A percentile compares a stretch with the other conserved stretches of the same genome.
These are phyloP conservation scores for Yponomeuta evonymella DNA, from an alignment of 2,888 invertebrate species.

Conservation along the genomic window DNA sequence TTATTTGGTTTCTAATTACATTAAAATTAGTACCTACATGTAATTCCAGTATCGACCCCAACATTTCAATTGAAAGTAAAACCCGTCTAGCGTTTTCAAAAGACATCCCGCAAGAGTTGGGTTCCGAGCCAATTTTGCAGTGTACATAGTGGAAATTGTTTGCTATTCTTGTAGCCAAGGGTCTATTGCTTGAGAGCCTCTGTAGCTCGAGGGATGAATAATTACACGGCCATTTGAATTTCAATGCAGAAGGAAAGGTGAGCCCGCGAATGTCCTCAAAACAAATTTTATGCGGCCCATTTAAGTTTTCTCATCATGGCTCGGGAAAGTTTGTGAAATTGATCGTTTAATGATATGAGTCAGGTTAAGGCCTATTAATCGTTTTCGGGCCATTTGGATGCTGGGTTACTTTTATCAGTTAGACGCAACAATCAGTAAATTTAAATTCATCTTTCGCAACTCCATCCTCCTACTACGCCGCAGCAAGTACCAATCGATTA, in stretches of 20 bases:
- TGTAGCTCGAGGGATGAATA: slow-evolving; percentile 14
- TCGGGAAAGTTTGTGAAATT: neutral
- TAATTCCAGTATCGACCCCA: neutral
- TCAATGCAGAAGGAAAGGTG: slow-evolving; percentile 27
- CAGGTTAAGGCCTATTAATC: slow-evolving; percentile 1
- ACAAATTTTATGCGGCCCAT: slow-evolving; percentile 32
- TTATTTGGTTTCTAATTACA: no score
- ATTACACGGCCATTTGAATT: slow-evolving; percentile 27
- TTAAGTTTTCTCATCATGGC: slow-evolving; percentile 22
- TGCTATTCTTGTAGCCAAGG: neutral
- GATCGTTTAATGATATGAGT: slow-evolving; percentile 8
- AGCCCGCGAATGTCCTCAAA: slow-evolving; percentile 15
- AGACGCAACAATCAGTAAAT: neutral
- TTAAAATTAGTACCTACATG: no score
- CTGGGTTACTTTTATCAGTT: neutral
- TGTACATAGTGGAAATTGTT: neutral
- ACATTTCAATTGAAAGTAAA: neutral
- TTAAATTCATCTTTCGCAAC: no score
- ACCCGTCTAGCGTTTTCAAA: neutral
- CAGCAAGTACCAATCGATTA: no score
- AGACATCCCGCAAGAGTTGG: neutral
- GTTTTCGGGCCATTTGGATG: neutral
- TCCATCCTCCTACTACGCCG: no score
- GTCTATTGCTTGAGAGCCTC: neutral
- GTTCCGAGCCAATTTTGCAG: neutral